Evolutionary conservation across 2,113 vertebrate genomes (phyloP).

Genomic region (Haemorhous mexicanus): DNA sequence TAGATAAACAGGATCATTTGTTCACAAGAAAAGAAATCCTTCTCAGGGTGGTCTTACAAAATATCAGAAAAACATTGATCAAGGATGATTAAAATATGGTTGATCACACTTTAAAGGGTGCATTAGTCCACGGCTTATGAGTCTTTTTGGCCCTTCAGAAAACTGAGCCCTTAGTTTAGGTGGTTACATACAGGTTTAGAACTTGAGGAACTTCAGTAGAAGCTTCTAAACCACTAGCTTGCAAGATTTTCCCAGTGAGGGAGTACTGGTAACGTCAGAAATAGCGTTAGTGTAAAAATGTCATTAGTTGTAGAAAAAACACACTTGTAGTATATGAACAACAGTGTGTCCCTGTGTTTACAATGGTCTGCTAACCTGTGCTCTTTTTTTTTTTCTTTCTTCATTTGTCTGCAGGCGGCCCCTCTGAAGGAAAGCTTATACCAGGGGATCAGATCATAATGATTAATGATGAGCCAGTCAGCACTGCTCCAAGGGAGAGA

Average conservation of each 20-base stretch:
- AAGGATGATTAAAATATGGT: neutral
- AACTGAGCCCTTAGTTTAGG: neutral
- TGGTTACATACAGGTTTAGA: neutral
- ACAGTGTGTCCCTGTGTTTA: neutral
- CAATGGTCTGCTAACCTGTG: constrained; percentile 23
- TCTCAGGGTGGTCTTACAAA: neutral
- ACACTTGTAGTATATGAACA: neutral
- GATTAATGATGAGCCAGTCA: constrained; percentile 97
- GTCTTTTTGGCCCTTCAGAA: neutral
- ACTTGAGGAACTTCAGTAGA: neutral
- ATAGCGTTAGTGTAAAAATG: neutral
- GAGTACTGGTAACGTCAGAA: neutral
- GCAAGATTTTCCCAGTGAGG: neutral
- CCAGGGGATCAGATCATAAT: constrained; percentile 98
- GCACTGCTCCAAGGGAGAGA: constrained; percentile 90
- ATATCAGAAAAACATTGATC: neutral
- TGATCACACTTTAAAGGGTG: neutral
- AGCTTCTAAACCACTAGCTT: neutral
- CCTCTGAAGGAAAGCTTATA: constrained; percentile 93
- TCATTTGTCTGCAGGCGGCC: constrained; percentile 83
- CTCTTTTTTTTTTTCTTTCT: neutral
- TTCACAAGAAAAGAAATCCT: neutral
- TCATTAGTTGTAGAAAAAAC: neutral
- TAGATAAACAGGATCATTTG: neutral
- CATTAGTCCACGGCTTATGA: fast-evolving